A percentile compares a stretch with the other conserved stretches of the same genome.
Evolutionary conservation across 2,797 vertebrate genomes (phyloP).

Genomic region (Helarctos malayanus): DNA sequence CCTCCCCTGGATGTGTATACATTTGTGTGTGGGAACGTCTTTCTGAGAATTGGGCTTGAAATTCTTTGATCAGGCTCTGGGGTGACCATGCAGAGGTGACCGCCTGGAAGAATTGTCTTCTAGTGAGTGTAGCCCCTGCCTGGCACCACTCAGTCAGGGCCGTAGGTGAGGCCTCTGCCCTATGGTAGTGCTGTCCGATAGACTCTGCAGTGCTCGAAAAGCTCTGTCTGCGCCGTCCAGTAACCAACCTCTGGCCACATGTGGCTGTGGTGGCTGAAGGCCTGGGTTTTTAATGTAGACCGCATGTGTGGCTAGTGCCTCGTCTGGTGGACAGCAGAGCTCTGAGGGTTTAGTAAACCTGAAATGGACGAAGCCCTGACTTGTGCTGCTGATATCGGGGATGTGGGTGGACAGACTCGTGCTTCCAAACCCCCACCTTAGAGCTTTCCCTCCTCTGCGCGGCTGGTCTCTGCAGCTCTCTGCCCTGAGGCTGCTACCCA

Average conservation of each 20-base stretch:
- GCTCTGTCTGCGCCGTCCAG: fast-evolving
- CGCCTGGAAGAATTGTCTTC: background rate
- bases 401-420: background rate
- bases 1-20: background rate
- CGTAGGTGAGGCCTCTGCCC: background rate
- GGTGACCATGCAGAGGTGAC: background rate
- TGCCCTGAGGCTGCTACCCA: background rate
- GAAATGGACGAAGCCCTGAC: background rate
- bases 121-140: background rate
- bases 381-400: no score
- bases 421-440: background rate
- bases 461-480: background rate
- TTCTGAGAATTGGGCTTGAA: background rate
- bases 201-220: background rate
- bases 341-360: background rate
- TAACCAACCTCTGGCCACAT: background rate
- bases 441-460: background rate
- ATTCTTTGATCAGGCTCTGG: background rate
- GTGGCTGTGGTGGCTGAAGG: background rate
- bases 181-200: background rate
- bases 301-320: background rate
- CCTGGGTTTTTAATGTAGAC: background rate
- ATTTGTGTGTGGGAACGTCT: background rate
- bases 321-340: background rate
- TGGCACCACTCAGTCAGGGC: no score